These are phyloP conservation scores for Scaptomyza montana DNA, from an alignment of 1,140 invertebrate species.

Conservation along the genomic window DNA sequence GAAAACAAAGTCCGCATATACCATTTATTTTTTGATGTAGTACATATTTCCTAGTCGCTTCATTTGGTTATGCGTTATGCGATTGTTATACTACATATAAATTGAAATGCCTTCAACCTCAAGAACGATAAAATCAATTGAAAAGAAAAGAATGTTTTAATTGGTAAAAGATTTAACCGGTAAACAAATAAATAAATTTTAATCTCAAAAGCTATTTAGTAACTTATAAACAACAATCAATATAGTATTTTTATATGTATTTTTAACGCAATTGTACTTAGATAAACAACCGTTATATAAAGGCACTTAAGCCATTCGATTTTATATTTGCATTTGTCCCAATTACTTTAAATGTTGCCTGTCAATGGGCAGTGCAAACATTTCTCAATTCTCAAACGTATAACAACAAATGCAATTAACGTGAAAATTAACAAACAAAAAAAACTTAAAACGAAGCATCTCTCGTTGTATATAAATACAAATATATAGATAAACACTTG, in stretches of 20 bases:
- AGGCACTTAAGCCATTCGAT: slow-evolving; percentile 33
- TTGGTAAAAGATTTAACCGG: slow-evolving; percentile 2
- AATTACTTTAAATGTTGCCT: slow-evolving; percentile 48
- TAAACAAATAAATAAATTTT: neutral
- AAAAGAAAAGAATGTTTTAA: neutral
- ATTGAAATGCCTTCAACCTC: slow-evolving; percentile 41
- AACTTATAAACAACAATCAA: no score
- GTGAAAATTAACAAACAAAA: slow-evolving; percentile 54
- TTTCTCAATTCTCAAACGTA: slow-evolving; percentile 41
- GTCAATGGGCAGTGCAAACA: slow-evolving; percentile 57
- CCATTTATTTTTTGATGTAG: slow-evolving; percentile 19
- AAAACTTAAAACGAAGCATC: slow-evolving; percentile 11
- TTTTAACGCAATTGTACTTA: slow-evolving; percentile 14
- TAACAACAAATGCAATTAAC: slow-evolving; percentile 51
- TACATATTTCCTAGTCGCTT: slow-evolving; percentile 22
- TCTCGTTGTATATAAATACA: neutral
- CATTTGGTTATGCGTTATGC: slow-evolving; percentile 19
- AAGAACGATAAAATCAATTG: slow-evolving; percentile 42
- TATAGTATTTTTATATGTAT: neutral
- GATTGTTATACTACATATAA: slow-evolving; percentile 19
- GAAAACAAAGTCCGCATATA: slow-evolving; percentile 26
- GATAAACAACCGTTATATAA: slow-evolving; percentile 42
- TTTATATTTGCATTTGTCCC: slow-evolving; percentile 54
- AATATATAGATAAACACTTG: neutral
- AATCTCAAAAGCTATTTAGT: neutral